phyloP scores from a whole-genome alignment of 2,888 invertebrate genomes.

The Tetranychus piercei region DNA sequence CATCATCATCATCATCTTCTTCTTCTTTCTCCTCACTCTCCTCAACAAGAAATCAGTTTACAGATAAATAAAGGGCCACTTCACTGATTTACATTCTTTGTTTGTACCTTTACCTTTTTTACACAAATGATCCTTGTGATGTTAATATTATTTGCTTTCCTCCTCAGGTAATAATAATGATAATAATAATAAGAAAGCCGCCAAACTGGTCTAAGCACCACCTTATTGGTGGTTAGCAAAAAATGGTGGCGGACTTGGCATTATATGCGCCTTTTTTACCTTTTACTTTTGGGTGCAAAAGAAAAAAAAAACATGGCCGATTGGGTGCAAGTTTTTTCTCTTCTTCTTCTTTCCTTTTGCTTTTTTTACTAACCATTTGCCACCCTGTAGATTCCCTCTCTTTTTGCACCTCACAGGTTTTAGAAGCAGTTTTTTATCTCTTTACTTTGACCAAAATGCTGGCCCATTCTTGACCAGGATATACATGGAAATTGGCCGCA shows the following conservation, averaged over 20 bases:
- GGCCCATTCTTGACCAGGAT: no score
- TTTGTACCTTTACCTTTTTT: background rate
- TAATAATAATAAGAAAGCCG: background rate
- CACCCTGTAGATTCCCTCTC: background rate
- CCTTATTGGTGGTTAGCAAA: background rate
- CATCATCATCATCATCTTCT: no score
- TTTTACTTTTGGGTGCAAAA: background rate
- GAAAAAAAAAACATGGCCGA: slow-evolving; percentile 1
- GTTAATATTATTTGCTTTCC: background rate
- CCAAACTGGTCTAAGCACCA: no score
- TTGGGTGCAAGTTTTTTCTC: slow-evolving; percentile 2
- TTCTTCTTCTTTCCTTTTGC: background rate
- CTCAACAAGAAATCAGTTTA: no score
- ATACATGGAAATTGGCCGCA: background rate
- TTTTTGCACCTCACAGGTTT: background rate
- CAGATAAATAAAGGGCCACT: no score
- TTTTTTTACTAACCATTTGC: background rate
- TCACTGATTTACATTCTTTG: background rate
- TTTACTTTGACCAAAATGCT: no score
- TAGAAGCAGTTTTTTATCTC: background rate
- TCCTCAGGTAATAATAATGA: background rate
- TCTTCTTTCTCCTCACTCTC: no score
- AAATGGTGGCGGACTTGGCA: background rate
- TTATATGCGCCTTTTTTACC: slow-evolving; percentile 4
- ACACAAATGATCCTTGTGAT: background rate